Evolutionary conservation across 2,113 vertebrate species (phyloP).

Genomic region (Sorex fumeus): DNA sequence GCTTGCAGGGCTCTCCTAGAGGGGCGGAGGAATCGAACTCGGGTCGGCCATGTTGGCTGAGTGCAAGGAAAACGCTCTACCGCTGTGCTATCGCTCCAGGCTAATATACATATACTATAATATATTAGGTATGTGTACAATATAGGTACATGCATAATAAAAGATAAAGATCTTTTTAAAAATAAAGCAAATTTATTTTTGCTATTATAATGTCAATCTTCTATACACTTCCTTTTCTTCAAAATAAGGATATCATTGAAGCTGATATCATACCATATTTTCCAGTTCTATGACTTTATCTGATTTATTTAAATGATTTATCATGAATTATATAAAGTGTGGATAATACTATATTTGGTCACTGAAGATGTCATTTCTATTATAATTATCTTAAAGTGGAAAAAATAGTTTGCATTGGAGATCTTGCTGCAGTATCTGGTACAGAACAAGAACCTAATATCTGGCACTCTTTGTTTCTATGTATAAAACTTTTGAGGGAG

Average conservation of each 20-base stretch:
- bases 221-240: too few species aligned
- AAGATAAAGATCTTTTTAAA: too few species aligned
- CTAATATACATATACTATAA: too few species aligned
- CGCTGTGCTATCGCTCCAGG: too few species aligned
- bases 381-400: conserved; percentile 30
- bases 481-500: conserved; percentile 10
- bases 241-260: conserved; percentile 31
- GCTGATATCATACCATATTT: conserved; percentile 23
- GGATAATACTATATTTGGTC: conserved; percentile 48
- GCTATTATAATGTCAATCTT: too few species aligned
- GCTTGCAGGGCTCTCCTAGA: too few species aligned
- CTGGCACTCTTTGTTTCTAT: not conserved
- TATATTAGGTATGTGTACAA: too few species aligned
- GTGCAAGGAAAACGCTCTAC: too few species aligned
- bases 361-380: conserved; percentile 54
- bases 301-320: conserved; percentile 69
- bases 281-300: not conserved
- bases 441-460: conserved; percentile 1
- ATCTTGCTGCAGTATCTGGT: not conserved
- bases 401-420: conserved; percentile 36
- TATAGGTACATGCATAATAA: too few species aligned
- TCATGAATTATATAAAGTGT: conserved; percentile 33
- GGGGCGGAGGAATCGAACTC: too few species aligned
- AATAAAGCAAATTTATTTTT: too few species aligned
- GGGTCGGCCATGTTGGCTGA: too few species aligned